Conservation (phyloP, 2,113 vertebrate species). For the Rhombomys opimus region DNA sequence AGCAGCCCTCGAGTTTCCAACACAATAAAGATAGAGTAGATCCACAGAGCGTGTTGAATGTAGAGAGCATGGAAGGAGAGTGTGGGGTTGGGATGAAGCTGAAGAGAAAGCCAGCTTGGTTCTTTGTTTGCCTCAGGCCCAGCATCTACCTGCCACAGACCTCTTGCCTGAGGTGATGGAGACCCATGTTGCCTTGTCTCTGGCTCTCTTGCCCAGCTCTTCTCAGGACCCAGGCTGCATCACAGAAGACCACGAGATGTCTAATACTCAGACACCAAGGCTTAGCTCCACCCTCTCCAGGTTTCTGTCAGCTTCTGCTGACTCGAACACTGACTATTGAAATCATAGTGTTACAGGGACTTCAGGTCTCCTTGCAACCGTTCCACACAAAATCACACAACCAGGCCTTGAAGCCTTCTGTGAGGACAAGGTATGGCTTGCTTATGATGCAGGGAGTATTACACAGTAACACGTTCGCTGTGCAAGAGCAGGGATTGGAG, state of each 20-base stretch:
- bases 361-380: not conserved
- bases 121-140: not conserved
- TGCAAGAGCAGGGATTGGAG: not conserved
- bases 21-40: not conserved
- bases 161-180: fast-evolving
- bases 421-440: not conserved
- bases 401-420: not conserved
- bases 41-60: not conserved
- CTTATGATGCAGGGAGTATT: not conserved
- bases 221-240: fast-evolving
- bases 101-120: no score
- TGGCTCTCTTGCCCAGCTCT: fast-evolving
- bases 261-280: fast-evolving
- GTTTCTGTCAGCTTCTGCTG: not conserved
- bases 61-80: fast-evolving
- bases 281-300: fast-evolving
- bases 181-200: fast-evolving
- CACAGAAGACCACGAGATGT: not conserved
- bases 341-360: not conserved
- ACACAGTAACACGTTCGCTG: no score
- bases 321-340: no score
- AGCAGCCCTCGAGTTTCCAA: not conserved
- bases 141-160: fast-evolving
- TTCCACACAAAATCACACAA: not conserved
- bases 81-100: no score